Percentiles rank a stretch among this genome's conserved stretches.
Evolutionary conservation across 2,888 invertebrate species (phyloP).

Genomic region (Melangyna quadrimaculata): DNA sequence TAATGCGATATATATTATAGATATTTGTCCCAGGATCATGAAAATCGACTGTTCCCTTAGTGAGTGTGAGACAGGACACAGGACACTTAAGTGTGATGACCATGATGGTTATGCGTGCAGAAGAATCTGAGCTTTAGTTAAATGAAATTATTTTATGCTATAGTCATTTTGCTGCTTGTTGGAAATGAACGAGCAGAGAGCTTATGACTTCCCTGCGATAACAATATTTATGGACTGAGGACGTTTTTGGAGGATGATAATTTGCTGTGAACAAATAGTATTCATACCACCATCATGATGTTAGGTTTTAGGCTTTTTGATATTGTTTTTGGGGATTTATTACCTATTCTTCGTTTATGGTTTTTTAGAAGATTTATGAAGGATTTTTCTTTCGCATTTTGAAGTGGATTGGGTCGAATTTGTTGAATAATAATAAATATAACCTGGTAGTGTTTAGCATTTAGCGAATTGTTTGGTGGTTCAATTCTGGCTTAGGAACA

Average conservation of each 20-base stretch:
- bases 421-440: background rate
- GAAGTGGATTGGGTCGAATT: background rate
- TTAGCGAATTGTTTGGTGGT: background rate
- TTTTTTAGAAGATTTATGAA: background rate
- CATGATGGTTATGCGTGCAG: conserved; percentile 54
- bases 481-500: too few species aligned
- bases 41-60: conserved; percentile 56
- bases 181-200: conserved; percentile 57
- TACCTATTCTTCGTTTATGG: conserved; percentile 47
- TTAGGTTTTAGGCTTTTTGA: conserved; percentile 39
- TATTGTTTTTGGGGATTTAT: conserved; percentile 54
- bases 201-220: conserved; percentile 69
- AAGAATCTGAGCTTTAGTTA: conserved; percentile 57
- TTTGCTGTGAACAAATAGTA: conserved; percentile 62
- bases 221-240: conserved; percentile 70
- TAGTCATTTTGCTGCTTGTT: conserved; percentile 49
- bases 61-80: conserved; percentile 12
- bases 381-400: background rate
- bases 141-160: conserved; percentile 69
- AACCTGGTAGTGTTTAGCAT: background rate
- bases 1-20: conserved; percentile 69
- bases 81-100: conserved; percentile 56
- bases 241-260: conserved; percentile 62
- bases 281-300: conserved; percentile 42
- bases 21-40: conserved; percentile 67